Evolutionary conservation across 1,140 invertebrate species (phyloP), one percentile per base, ranked within the genome.

Genomic region (Gyrodactylus salaris): DNA sequence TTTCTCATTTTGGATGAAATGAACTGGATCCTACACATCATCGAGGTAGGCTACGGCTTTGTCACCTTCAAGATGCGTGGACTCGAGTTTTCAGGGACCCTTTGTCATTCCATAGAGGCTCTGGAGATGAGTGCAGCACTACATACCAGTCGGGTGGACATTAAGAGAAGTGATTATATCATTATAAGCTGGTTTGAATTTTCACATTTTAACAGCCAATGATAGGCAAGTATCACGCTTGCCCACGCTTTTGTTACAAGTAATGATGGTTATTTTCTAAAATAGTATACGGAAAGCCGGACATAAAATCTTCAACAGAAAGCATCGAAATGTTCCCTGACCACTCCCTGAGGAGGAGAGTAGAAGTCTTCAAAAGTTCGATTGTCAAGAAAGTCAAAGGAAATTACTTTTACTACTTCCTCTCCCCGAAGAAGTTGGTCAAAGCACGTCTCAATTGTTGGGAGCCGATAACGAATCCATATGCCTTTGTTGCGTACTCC

Each of bases 31-130:
- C 91, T 99, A 0, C 94, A 98, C 79, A 88, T 99, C 70, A 88
- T 98, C 69, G 94, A 98, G 82, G 83, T 96, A 77, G 94, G 91
- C n/a, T 98, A 98, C 80, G 93, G 94, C 0, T 83, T 98, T 34
- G 89, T 96, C 1, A 98, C 94, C 0, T 99, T 98, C 82, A 94
- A 99, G 84, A 79, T 99, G 78, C 83, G 94, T 75, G 94, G 94
- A 1, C 81, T 99, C 1, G 94, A 99, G 81, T 98, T 99, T 81
- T 83, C 92, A 74, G 94, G 91, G 75, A 74, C 77, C 75, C 54
- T 2, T 27, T 25, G 23, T 68, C 26, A 72, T 20, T 20, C 19
- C 7, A 26, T 25, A 16, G 72, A 54, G 22, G 1, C 72, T 1
- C 25, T 1, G 26, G 34, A 54, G n/a, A 16, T 54, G n/a, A 7